These are phyloP conservation scores for Leptosomus discolor DNA, from an alignment of 2,113 vertebrate genomes.

Conservation along the genomic window DNA sequence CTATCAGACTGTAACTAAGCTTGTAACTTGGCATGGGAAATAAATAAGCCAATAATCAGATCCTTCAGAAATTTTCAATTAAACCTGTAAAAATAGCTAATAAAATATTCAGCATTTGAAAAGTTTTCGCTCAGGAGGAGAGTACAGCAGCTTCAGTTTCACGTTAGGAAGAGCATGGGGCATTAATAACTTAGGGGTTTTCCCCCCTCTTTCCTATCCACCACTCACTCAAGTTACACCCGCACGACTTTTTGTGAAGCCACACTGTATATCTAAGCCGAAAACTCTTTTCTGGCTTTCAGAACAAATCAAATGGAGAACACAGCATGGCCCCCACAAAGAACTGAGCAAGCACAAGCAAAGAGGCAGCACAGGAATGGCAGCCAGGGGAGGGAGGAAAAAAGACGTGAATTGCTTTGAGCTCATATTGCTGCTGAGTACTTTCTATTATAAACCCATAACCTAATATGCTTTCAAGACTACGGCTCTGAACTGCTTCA, in stretches of 20 bases:
- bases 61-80: not conserved
- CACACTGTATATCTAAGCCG: not conserved
- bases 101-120: not conserved
- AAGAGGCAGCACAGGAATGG: not conserved
- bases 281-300: constrained; percentile 14
- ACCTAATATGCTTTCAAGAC: constrained; percentile 23
- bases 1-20: constrained; percentile 56
- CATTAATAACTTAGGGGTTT: not conserved
- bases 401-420: not conserved
- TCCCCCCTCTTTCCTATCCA: not conserved
- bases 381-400: constrained; percentile 4
- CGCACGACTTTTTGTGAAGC: not conserved
- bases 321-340: not conserved
- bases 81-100: constrained; percentile 5
- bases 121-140: not conserved
- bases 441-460: constrained; percentile 50
- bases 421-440: constrained; percentile 35
- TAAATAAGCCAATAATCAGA: constrained; percentile 24
- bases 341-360: not conserved
- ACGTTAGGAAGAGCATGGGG: not conserved
- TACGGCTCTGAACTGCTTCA: not conserved
- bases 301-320: not conserved
- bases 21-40: constrained; percentile 5
- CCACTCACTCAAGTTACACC: not conserved
- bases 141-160: not conserved